phyloP scores from a whole-genome alignment of 2,797 vertebrate genomes.

The Pipistrellus pipistrellus region DNA sequence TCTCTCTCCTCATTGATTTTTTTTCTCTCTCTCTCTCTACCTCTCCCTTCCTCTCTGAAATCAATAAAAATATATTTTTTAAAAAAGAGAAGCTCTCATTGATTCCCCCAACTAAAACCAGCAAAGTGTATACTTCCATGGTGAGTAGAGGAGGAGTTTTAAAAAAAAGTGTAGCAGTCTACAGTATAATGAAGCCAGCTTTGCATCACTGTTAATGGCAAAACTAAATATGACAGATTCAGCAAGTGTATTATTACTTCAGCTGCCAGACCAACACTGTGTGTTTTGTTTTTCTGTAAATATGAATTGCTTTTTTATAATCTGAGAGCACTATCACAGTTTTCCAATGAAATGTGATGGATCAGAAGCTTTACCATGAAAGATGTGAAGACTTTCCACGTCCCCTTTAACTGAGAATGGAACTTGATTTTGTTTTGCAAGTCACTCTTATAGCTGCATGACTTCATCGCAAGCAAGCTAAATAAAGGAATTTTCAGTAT shows the following conservation, averaged over 20 bases:
- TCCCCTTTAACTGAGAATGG: constrained; percentile 52
- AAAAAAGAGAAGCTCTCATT: fast-evolving
- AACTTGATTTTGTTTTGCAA: constrained; percentile 69
- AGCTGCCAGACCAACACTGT: not conserved
- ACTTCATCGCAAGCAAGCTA: constrained; percentile 74
- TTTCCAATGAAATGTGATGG: not conserved
- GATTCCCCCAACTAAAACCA: not conserved
- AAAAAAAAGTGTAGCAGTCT: fast-evolving
- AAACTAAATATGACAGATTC: not conserved
- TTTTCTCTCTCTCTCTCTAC: too few relatives aligned
- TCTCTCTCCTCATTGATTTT: too few relatives aligned
- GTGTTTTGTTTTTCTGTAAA: not conserved
- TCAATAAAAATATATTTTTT: too few relatives aligned
- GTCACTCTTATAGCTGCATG: constrained; percentile 72
- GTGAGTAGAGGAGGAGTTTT: not conserved
- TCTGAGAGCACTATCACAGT: not conserved
- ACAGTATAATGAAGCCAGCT: not conserved
- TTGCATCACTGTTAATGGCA: not conserved
- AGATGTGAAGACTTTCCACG: not conserved
- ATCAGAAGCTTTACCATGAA: fast-evolving
- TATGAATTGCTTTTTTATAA: not conserved
- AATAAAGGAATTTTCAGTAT: constrained; percentile 74
- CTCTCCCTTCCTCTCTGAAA: too few relatives aligned
- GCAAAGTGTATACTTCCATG: fast-evolving
- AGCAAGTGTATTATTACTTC: fast-evolving